phyloP scores from a whole-genome alignment of 1,140 invertebrate species.

The Drosophila bifasciata region DNA sequence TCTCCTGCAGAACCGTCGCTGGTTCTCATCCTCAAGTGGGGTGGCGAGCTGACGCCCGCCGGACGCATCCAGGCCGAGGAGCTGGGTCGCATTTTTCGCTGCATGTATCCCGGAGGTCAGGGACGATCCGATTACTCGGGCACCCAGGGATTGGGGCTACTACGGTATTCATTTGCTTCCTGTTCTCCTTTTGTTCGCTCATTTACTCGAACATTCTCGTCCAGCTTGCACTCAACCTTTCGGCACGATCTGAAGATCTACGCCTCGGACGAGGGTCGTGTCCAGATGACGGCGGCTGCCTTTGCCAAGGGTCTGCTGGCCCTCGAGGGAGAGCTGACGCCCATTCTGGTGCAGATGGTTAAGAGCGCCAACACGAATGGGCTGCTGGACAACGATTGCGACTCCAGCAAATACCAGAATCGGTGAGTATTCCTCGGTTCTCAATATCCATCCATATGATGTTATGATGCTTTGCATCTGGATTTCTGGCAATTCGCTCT shows the following conservation, averaged over 20 bases:
- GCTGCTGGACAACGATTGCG: slow-evolving; percentile 98
- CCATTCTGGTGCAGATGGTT: slow-evolving; percentile 99
- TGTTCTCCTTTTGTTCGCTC: not conserved
- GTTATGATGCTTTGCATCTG: not conserved
- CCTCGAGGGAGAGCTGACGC: slow-evolving; percentile 98
- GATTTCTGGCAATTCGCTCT: not conserved
- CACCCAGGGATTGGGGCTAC: slow-evolving; percentile 95
- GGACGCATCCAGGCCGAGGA: slow-evolving; percentile 98
- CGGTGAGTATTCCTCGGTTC: slow-evolving; percentile 87
- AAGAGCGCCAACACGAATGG: slow-evolving; percentile 99
- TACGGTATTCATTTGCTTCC: slow-evolving; percentile 85
- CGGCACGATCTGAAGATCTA: slow-evolving; percentile 99
- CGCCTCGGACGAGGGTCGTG: slow-evolving; percentile 98
- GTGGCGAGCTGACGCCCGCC: slow-evolving; percentile 99
- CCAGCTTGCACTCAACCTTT: slow-evolving; percentile 97
- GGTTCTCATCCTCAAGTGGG: slow-evolving; percentile 99
- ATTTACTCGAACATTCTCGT: not conserved
- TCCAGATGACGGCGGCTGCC: slow-evolving; percentile 99
- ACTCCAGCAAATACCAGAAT: slow-evolving; percentile 97
- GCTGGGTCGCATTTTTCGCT: slow-evolving; percentile 98
- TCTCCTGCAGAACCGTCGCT: slow-evolving; percentile 93
- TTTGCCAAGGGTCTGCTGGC: slow-evolving; percentile 99
- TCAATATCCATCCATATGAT: no score
- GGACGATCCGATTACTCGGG: slow-evolving; percentile 90
- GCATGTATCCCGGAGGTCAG: slow-evolving; percentile 98